Evolutionary conservation across 1,140 invertebrate genomes (phyloP).

Genomic region (Scaptomyza hsui): DNA sequence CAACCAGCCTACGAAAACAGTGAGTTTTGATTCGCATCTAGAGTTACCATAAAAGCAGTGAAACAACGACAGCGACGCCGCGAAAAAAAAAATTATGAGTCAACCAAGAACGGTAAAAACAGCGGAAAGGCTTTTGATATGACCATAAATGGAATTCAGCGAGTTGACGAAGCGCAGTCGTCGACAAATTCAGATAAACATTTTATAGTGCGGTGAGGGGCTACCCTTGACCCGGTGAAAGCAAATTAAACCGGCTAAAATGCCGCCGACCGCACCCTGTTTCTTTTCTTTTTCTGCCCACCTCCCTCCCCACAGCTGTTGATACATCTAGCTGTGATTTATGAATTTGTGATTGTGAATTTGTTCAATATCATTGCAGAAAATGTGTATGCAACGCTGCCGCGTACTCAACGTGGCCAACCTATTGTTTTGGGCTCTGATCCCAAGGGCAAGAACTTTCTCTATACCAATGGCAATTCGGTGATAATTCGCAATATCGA

Average conservation of each 20-base stretch:
- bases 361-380: conserved; percentile 86
- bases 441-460: conserved; percentile 98
- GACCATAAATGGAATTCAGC: conserved; percentile 69
- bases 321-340: background rate
- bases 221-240: conserved; percentile 21
- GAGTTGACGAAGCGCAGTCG: conserved; percentile 8
- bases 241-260: conserved; percentile 28
- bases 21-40: conserved; percentile 54
- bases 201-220: background rate
- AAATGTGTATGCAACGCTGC: conserved; percentile 95
- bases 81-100: conserved; percentile 59
- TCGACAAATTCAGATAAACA: conserved; percentile 36
- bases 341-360: conserved; percentile 24
- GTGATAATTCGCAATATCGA: conserved; percentile 99
- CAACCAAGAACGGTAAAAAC: conserved; percentile 73
- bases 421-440: conserved; percentile 97
- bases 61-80: conserved; percentile 6
- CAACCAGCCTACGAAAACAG: conserved; percentile 81
- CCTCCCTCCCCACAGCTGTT: conserved; percentile 5
- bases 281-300: conserved; percentile 5
- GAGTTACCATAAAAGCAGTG: conserved; percentile 26
- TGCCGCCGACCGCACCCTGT: conserved; percentile 61
- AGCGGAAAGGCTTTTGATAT: conserved; percentile 68
- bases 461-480: conserved; percentile 98
- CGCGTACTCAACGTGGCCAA: conserved; percentile 95